These are phyloP conservation scores for Drymonia ruficornis DNA, from an alignment of 2,888 invertebrate genomes.

Conservation along the genomic window DNA sequence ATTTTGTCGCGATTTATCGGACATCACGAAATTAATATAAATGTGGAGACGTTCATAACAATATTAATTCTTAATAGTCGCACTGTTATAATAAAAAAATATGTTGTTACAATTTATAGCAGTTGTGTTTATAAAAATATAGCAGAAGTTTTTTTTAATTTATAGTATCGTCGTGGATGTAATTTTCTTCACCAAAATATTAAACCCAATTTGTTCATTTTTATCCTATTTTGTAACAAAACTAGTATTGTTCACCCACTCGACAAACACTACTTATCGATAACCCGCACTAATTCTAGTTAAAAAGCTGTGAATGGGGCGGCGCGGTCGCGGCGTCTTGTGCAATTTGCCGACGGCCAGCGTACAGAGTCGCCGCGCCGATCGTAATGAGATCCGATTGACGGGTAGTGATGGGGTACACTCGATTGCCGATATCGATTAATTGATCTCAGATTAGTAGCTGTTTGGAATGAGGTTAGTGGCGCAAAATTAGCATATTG, in stretches of 20 bases:
- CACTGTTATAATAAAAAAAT: too few relatives aligned
- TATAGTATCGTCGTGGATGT: too few relatives aligned
- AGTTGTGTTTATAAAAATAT: too few relatives aligned
- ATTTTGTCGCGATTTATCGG: conserved; percentile 28
- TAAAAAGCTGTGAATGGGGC: conserved; percentile 72
- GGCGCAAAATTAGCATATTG: neutral
- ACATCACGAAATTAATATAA: conserved; percentile 13
- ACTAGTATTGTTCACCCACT: conserved; percentile 39
- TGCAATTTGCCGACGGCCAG: conserved; percentile 66
- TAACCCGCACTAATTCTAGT: conserved; percentile 60
- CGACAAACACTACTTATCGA: conserved; percentile 54
- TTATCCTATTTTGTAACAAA: conserved; percentile 11
- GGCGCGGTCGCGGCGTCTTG: too few relatives aligned
- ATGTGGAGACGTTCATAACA: too few relatives aligned
- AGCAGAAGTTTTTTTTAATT: too few relatives aligned
- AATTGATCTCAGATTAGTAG: conserved; percentile 23
- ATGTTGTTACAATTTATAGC: too few relatives aligned
- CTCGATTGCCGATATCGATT: conserved; percentile 31
- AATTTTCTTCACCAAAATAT: too few relatives aligned
- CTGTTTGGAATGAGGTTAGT: conserved; percentile 25
- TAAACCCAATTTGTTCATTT: too few relatives aligned
- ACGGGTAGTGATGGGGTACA: conserved; percentile 47
- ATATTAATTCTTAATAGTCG: too few relatives aligned
- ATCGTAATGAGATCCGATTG: conserved; percentile 56
- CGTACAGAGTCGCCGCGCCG: conserved; percentile 26